Conservation (phyloP, 2,113 vertebrate species). For the Chloebia gouldiae region DNA sequence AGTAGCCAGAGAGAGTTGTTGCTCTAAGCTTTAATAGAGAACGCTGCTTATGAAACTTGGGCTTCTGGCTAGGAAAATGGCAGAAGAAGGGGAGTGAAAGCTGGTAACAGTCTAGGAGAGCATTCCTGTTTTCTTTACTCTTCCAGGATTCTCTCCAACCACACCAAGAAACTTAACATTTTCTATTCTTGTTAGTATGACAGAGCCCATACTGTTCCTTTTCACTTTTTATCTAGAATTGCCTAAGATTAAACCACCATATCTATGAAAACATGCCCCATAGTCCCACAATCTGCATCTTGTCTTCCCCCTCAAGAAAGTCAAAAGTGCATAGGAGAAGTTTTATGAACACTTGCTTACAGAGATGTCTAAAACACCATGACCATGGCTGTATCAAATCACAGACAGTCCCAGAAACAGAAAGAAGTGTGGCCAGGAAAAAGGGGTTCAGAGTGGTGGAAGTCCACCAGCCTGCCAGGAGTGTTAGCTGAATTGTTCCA, state of each 20-base stretch:
- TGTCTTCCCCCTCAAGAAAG: not conserved
- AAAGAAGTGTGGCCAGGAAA: not conserved
- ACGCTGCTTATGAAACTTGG: not conserved
- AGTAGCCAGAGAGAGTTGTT: not conserved
- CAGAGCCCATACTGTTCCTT: not conserved
- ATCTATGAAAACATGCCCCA: not conserved
- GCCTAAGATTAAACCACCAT: not conserved
- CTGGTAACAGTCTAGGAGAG: not conserved
- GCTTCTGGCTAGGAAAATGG: not conserved
- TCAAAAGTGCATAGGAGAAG: not conserved
- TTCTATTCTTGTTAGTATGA: not conserved
- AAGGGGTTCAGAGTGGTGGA: not conserved
- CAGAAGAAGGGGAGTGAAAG: not conserved
- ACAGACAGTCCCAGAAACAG: not conserved
- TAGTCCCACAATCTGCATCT: not conserved
- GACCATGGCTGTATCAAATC: not conserved
- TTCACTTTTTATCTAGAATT: not conserved
- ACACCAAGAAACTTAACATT: not conserved
- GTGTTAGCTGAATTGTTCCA: not conserved
- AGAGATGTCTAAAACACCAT: not conserved
- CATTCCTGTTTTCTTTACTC: not conserved
- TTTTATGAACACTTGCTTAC: not conserved
- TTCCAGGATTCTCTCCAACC: not conserved
- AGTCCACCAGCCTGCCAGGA: not conserved
- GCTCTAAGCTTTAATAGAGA: not conserved